Evolutionary conservation across 1,140 invertebrate species (phyloP).

Genomic region (Chionoecetes opilio): DNA sequence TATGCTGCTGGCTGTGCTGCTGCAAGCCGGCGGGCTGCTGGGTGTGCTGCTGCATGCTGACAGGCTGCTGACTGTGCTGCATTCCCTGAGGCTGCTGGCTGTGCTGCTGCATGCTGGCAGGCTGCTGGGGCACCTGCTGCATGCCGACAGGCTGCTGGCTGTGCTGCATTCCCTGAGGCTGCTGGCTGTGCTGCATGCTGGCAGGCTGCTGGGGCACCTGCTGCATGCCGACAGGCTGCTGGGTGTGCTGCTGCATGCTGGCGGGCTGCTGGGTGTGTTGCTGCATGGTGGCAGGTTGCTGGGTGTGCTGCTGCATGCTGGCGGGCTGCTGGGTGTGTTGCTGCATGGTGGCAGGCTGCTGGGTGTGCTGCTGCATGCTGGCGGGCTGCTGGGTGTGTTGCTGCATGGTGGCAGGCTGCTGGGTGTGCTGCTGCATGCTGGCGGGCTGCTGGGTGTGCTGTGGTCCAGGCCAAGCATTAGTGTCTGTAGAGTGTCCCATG

Average conservation of each 20-base stretch:
- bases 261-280: not conserved
- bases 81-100: no score
- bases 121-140: not conserved
- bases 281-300: not conserved
- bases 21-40: not conserved
- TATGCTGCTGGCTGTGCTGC: no score
- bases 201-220: not conserved
- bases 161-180: not conserved
- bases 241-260: not conserved
- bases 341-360: not conserved
- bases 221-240: not conserved
- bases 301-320: not conserved
- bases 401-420: not conserved
- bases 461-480: not conserved
- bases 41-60: not conserved
- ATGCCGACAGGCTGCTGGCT: not conserved
- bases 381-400: not conserved
- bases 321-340: not conserved
- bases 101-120: not conserved
- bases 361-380: not conserved
- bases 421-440: not conserved
- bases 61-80: not conserved
- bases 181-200: no score
- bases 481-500: not conserved
- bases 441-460: not conserved